Evolutionary conservation across 2,888 invertebrate genomes (phyloP).

Genomic region (Meloe dianella): DNA sequence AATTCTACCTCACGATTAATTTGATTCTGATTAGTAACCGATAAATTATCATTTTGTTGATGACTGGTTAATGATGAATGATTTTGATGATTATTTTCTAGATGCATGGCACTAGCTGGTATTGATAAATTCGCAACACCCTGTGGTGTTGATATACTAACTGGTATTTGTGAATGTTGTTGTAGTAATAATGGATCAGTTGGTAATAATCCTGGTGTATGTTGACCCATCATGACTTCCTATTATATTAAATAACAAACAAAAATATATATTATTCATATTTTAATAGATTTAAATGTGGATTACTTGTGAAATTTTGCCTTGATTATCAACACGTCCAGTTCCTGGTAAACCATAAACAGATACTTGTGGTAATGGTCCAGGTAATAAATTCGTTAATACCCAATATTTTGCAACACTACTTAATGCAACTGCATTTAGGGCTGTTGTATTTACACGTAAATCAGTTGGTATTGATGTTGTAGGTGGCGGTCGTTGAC

Average conservation of each 20-base stretch:
- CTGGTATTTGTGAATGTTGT: constrained; percentile 58
- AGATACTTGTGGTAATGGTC: constrained; percentile 77
- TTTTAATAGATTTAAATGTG: no score
- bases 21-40: constrained; percentile 41
- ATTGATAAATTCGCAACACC: constrained; percentile 55
- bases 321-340: constrained; percentile 65
- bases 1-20: constrained; percentile 42
- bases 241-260: constrained; percentile 41
- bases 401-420: constrained; percentile 85
- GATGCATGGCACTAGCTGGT: constrained; percentile 55
- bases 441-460: constrained; percentile 69
- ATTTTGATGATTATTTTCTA: constrained; percentile 48
- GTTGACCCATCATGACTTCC: constrained; percentile 65
- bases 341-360: constrained; percentile 71
- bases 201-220: constrained; percentile 57
- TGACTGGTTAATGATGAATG: constrained; percentile 42
- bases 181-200: constrained; percentile 56
- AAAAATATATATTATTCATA: no score
- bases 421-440: constrained; percentile 73
- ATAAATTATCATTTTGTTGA: constrained; percentile 43
- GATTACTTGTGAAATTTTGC: constrained; percentile 68
- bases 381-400: constrained; percentile 80
- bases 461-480: constrained; percentile 67
- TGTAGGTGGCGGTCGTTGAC: constrained; percentile 61
- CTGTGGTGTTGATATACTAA: constrained; percentile 56